A percentile compares a stretch with the other conserved stretches of the same genome.
Evolutionary conservation across 1,140 invertebrate genomes (phyloP).

Genomic region (Semibalanus balanoides): DNA sequence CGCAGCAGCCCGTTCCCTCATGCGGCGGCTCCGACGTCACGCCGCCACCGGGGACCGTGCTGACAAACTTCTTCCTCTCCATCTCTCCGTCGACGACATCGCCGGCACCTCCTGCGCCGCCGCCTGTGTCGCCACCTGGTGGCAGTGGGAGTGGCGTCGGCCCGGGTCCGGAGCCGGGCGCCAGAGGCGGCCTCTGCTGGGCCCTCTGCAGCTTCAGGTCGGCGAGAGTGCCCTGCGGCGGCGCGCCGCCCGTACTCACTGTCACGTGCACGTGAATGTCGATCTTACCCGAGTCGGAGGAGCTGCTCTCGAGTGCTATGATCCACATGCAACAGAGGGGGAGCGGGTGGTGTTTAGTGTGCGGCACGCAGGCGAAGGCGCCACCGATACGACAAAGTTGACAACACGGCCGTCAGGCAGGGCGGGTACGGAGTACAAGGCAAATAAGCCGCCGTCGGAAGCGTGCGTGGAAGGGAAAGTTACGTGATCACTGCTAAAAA

Average conservation of each 20-base stretch:
- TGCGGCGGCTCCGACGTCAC: neutral
- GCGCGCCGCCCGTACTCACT: slow-evolving; percentile 29
- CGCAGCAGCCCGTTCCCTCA: neutral
- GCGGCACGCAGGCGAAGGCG: neutral
- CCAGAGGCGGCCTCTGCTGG: neutral
- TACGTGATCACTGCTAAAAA: too few species aligned
- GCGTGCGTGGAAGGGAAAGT: too few species aligned
- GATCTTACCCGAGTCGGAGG: slow-evolving; percentile 51
- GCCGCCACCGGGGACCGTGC: too few species aligned
- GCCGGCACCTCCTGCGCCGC: too few species aligned
- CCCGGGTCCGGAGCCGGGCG: too few species aligned
- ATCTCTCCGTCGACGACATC: neutral
- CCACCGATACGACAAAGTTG: too few species aligned
- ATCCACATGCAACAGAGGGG: neutral
- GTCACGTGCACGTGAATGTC: slow-evolving; percentile 67
- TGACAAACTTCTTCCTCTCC: neutral
- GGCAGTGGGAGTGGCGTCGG: neutral
- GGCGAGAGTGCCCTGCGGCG: slow-evolving; percentile 47
- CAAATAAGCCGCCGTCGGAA: too few species aligned
- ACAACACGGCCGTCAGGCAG: too few species aligned
- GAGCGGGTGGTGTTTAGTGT: neutral
- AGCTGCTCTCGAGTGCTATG: neutral
- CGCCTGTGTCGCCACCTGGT: neutral
- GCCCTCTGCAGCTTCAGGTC: slow-evolving; percentile 79
- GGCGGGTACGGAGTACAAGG: too few species aligned